A percentile compares a stretch with the other conserved stretches of the same genome.
phyloP scores from a whole-genome alignment of 1,140 invertebrate genomes.

The Cydia amplana region DNA sequence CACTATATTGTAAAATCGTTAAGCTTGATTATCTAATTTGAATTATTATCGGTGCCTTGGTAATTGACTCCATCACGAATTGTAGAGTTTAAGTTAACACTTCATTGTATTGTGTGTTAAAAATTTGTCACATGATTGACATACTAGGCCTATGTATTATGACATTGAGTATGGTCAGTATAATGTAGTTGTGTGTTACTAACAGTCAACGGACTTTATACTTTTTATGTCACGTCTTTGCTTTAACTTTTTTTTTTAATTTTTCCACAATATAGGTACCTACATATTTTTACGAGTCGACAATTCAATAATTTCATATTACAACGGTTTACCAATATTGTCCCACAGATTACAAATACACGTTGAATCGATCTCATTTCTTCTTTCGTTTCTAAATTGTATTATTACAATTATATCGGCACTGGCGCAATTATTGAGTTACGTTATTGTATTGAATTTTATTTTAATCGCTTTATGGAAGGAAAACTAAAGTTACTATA shows the following conservation, averaged over 20 bases:
- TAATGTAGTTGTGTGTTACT: no score
- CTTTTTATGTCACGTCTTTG: no score
- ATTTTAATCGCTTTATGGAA: background rate
- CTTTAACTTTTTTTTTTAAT: no score
- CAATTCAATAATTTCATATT: background rate
- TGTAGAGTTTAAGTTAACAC: background rate
- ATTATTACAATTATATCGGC: background rate
- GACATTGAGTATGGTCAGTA: background rate
- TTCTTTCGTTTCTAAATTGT: background rate
- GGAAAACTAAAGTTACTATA: no score
- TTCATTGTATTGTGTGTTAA: background rate
- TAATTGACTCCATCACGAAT: background rate
- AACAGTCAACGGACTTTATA: no score
- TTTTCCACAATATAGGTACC: no score
- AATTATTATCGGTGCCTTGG: background rate
- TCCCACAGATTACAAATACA: no score
- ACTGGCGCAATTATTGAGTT: background rate
- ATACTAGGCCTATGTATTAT: background rate
- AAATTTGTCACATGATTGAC: background rate
- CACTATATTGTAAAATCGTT: background rate
- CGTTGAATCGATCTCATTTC: background rate
- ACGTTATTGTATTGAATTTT: background rate
- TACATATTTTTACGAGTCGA: no score
- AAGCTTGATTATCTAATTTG: background rate
- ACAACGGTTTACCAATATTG: background rate